These are phyloP conservation scores for Drepana arcuata DNA, from an alignment of 1,140 invertebrate species.

Conservation along the genomic window DNA sequence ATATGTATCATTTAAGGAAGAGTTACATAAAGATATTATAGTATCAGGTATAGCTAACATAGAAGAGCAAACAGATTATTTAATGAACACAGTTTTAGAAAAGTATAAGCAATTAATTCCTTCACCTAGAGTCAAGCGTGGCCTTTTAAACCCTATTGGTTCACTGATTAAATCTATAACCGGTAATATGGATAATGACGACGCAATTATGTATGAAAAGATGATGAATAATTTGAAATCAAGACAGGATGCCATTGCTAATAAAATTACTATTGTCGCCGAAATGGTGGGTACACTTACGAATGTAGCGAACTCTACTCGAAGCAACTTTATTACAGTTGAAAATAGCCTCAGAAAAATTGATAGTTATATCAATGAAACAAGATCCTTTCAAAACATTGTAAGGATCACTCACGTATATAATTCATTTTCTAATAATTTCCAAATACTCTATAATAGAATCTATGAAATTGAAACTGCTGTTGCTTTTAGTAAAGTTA, in stretches of 20 bases:
- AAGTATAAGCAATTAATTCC: constrained; percentile 15
- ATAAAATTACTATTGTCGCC: constrained; percentile 7
- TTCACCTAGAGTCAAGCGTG: constrained; percentile 4
- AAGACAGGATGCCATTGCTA: constrained; percentile 7
- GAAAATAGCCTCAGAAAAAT: constrained; percentile 1
- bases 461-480: constrained; percentile 11
- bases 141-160: constrained; percentile 14
- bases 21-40: constrained; percentile 3
- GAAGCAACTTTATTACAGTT: constrained; percentile 4
- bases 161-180: constrained; percentile 22
- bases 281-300: constrained; percentile 7
- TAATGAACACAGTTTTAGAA: constrained; percentile 9
- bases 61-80: constrained; percentile 11
- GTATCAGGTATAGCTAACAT: constrained; percentile 2
- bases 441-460: constrained; percentile 1
- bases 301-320: constrained; percentile 5
- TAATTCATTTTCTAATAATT: constrained; percentile 3
- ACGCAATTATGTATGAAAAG: constrained; percentile 18
- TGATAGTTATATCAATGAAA: background rate
- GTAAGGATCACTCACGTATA: background rate
- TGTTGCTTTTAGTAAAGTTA: constrained; percentile 10
- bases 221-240: constrained; percentile 9
- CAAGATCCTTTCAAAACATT: background rate
- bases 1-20: constrained; percentile 8
- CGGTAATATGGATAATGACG: constrained; percentile 19